Conservation (phyloP, 2,797 vertebrate species). For the Menidia menidia region DNA sequence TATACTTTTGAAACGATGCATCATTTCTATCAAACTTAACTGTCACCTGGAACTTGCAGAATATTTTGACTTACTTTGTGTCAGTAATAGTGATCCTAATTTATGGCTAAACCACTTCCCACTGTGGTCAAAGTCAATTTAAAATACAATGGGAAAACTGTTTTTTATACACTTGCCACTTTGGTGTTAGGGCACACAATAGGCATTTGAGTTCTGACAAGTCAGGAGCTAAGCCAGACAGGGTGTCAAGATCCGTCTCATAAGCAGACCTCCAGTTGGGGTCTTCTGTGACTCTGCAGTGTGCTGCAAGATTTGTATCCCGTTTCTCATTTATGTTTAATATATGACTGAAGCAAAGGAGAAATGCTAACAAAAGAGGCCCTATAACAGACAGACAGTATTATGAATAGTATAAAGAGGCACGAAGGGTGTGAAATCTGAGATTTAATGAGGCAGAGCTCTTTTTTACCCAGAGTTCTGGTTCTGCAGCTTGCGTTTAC, state of each 20-base stretch:
- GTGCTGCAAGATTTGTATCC: constrained; percentile 66
- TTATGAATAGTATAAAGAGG: constrained; percentile 72
- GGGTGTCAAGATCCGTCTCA: constrained; percentile 65
- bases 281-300: constrained; percentile 63
- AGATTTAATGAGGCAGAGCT: constrained; percentile 94
- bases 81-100: constrained; percentile 11
- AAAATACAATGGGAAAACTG: constrained; percentile 47
- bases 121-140: constrained; percentile 21
- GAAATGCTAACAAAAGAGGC: constrained; percentile 78
- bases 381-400: constrained; percentile 70
- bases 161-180: constrained; percentile 49
- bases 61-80: constrained; percentile 3
- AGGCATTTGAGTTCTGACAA: constrained; percentile 66
- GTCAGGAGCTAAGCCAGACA: constrained; percentile 71
- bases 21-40: constrained; percentile 6
- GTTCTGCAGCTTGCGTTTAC: constrained; percentile 92
- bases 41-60: constrained; percentile 35
- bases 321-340: constrained; percentile 75
- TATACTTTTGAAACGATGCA: constrained; percentile 29
- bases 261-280: constrained; percentile 71
- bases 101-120: constrained; percentile 12
- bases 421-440: constrained; percentile 85
- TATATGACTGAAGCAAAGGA: constrained; percentile 72
- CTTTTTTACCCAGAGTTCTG: constrained; percentile 91
- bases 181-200: constrained; percentile 68